These are phyloP conservation scores for Schrankia costaestrigalis DNA, from an alignment of 2,888 invertebrate species.

Conservation along the genomic window DNA sequence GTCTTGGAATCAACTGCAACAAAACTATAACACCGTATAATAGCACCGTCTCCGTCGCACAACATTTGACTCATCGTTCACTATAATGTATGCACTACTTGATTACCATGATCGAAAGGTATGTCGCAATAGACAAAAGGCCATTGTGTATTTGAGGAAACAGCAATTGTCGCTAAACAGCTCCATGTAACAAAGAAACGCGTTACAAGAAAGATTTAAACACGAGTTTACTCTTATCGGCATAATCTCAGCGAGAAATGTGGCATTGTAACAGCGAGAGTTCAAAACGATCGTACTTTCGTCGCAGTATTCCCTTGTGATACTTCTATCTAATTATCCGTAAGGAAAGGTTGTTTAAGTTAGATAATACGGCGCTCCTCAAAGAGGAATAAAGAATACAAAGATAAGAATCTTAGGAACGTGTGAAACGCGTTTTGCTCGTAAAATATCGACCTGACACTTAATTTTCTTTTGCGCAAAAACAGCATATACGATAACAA, in stretches of 20 bases:
- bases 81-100: constrained; percentile 20
- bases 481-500: constrained; percentile 36
- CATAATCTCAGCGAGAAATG: constrained; percentile 51
- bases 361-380: constrained; percentile 30
- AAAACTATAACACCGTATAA: constrained; percentile 28
- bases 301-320: constrained; percentile 44
- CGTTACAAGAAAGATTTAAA: constrained; percentile 58
- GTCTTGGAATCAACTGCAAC: constrained; percentile 13
- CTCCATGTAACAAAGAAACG: constrained; percentile 57
- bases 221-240: constrained; percentile 56
- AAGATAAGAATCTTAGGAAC: constrained; percentile 31
- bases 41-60: constrained; percentile 25
- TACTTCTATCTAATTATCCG: constrained; percentile 51
- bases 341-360: constrained; percentile 40
- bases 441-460: constrained; percentile 21
- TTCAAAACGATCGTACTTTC: constrained; percentile 57
- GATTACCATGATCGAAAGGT: constrained; percentile 23
- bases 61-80: constrained; percentile 48
- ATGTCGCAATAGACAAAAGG: constrained; percentile 57
- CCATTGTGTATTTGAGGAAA: constrained; percentile 60
- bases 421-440: constrained; percentile 38
- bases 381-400: constrained; percentile 29
- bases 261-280: constrained; percentile 55
- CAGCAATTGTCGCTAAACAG: constrained; percentile 54
- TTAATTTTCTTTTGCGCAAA: constrained; percentile 28